Evolutionary conservation across 1,140 invertebrate genomes (phyloP), one percentile per base, ranked within the genome.

Genomic region (Macrosteles quadrilineatus): DNA sequence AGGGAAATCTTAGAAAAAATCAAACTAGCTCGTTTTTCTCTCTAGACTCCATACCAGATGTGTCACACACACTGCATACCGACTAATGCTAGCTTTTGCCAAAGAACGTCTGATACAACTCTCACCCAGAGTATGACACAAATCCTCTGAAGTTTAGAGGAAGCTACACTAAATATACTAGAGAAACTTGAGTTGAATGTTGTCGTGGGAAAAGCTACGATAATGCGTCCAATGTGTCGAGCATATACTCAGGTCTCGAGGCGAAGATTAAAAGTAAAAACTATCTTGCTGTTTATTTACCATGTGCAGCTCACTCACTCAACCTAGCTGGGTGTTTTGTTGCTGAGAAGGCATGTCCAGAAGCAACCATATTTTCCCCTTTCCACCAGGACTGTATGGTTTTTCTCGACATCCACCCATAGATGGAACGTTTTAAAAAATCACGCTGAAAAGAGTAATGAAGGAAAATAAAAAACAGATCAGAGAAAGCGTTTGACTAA

Each of bases 101-200:
- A 55, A 55, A 6, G 50, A 55, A 55, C 9, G 50, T 25, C 50
- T 55, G 50, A 55, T 55, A 55, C 50, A 55, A 55, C 50, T 55
- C 50, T 40, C 17, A 40, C 36, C 36, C 36, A 40, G 36, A 9
- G 36, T 40, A 40, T 40, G 36, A 6, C 36, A 40, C 36, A 40
- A 40, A 40, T 40, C 6, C 17, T 40, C n/a, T n/a, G n/a, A n/a
- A n/a, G n/a, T n/a, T n/a, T n/a, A n/a, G n/a, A n/a, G n/a, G n/a
- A n/a, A n/a, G n/a, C n/a, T n/a, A n/a, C n/a, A n/a, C n/a, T n/a
- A n/a, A n/a, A n/a, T n/a, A n/a, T n/a, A n/a, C n/a, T n/a, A n/a
- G 36, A 40, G 36, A 40, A 40, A 40, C 36, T 40, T 40, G 36
- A 40, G 36, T 17, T 40, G 36, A 40, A 40, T 40, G 36, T 40